Base-by-base conservation (phyloP, 2,888 invertebrate species). In the Acronicta psi region DNA sequence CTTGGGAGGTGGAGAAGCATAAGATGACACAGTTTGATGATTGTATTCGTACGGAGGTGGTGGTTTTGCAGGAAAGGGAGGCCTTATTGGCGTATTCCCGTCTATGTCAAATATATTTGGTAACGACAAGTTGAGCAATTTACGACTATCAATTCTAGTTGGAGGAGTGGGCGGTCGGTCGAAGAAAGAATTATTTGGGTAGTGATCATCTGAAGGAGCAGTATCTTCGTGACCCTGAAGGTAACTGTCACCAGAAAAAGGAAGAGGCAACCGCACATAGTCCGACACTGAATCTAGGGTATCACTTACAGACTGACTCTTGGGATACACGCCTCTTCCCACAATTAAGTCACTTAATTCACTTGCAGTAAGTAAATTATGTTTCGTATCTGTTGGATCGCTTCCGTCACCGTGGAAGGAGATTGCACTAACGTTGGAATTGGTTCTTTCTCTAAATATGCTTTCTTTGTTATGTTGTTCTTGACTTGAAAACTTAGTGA, bases 391-490 rank as follows among this genome's bases (percentile, higher is more conserved):
- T 1, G 97, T 97, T 3, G 98, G 98, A 87, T 98, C 98, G 82
- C 97, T 98, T n/a, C 98, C 98, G 80, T 98, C 98, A 3, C 98
- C 98, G 45, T 97, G 96, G 85, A 98, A 98, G 47, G 97, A 97
- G 29, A 95, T 94, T n/a, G 96, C 96, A 85, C 97, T 97, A 0
- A 97, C 95, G 75, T 97, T 96, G 2, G 98, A 98, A 81, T 97
- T 97, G 38, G 97, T 96, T 55, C 97, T 92, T 81, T 96, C 94
- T 58, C 97, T 92, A 81, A 96, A 96, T 46, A 81, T 79, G 51
- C 85, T 90, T 69, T 92, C 91, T 71, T 94, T 94, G 41, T 89
- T 88, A 73, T 91, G 93, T 73, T 94, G 94, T 61, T 95, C 91
- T 57, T 88, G 79, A 55, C 84, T 87, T 29, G 81, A 70, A 79